A percentile compares a stretch with the other conserved stretches of the same genome.
Evolutionary conservation across 1,140 invertebrate genomes (phyloP).

Genomic region (Solenopsis invicta): DNA sequence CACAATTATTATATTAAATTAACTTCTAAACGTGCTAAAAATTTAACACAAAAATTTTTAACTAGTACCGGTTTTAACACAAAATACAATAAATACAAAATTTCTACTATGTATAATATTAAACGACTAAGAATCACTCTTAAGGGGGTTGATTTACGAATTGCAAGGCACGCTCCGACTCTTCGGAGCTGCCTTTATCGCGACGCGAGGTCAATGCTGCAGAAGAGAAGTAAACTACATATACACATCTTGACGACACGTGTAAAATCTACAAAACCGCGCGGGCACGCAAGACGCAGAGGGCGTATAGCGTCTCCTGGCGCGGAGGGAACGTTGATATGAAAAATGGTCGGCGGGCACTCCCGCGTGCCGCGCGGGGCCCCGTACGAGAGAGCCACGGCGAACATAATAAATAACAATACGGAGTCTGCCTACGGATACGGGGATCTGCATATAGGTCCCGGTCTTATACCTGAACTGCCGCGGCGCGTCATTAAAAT

Average conservation of each 20-base stretch:
- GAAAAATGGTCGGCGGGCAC: slow-evolving; percentile 56
- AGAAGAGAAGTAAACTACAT: neutral
- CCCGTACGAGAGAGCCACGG: slow-evolving; percentile 65
- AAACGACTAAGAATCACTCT: too few species aligned
- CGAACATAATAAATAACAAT: slow-evolving; percentile 82
- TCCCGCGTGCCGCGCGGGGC: slow-evolving; percentile 16
- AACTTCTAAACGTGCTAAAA: too few species aligned
- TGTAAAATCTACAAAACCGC: slow-evolving; percentile 58
- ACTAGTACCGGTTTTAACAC: too few species aligned
- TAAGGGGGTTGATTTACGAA: neutral
- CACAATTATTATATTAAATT: too few species aligned
- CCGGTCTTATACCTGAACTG: slow-evolving; percentile 81
- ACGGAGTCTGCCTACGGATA: slow-evolving; percentile 81
- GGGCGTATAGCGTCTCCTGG: slow-evolving; percentile 10
- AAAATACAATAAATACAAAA: too few species aligned
- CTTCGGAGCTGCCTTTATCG: neutral
- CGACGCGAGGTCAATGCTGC: neutral
- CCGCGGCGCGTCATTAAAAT: slow-evolving; percentile 84
- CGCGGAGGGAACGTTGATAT: slow-evolving; percentile 21
- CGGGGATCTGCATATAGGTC: slow-evolving; percentile 70
- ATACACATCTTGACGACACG: neutral
- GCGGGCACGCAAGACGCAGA: neutral
- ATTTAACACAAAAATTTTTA: too few species aligned
- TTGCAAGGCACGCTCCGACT: neutral
- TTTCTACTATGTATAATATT: too few species aligned